Conservation (phyloP, 1,140 invertebrate species). For the Heliconius nattereri region DNA sequence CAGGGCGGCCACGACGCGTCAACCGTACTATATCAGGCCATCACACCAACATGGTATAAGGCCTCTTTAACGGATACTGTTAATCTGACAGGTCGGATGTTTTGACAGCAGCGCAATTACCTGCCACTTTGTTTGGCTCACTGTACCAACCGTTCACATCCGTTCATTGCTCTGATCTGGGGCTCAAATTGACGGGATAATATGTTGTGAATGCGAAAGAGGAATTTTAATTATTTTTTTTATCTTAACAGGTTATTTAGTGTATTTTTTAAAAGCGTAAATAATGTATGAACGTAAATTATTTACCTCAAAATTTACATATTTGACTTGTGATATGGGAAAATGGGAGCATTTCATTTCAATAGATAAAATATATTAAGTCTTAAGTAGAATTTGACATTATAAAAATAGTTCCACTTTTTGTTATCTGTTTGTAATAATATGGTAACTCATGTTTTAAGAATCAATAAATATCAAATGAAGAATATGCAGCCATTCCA, state of each 20-base stretch:
- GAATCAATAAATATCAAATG: background rate
- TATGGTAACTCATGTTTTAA: background rate
- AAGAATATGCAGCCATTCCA: background rate
- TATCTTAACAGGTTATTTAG: background rate
- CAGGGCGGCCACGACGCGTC: too few species aligned
- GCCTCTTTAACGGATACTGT: constrained; percentile 71
- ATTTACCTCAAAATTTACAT: background rate
- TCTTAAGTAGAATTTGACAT: too few species aligned
- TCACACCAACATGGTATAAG: constrained; percentile 31
- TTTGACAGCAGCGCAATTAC: constrained; percentile 73
- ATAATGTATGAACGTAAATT: background rate
- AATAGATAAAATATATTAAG: background rate
- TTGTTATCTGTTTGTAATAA: too few species aligned
- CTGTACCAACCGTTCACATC: constrained; percentile 61
- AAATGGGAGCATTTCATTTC: background rate
- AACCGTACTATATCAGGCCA: too few species aligned
- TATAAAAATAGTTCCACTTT: too few species aligned
- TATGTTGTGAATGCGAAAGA: constrained; percentile 14
- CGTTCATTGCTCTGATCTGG: constrained; percentile 42
- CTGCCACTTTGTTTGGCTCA: constrained; percentile 62
- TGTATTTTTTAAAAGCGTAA: background rate
- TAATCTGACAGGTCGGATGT: constrained; percentile 78
- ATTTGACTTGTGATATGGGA: background rate
- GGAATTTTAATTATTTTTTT: constrained; percentile 2
- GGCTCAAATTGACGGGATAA: constrained; percentile 35